phyloP scores from a whole-genome alignment of 2,797 vertebrate genomes.

The Sebastes steindachneri region DNA sequence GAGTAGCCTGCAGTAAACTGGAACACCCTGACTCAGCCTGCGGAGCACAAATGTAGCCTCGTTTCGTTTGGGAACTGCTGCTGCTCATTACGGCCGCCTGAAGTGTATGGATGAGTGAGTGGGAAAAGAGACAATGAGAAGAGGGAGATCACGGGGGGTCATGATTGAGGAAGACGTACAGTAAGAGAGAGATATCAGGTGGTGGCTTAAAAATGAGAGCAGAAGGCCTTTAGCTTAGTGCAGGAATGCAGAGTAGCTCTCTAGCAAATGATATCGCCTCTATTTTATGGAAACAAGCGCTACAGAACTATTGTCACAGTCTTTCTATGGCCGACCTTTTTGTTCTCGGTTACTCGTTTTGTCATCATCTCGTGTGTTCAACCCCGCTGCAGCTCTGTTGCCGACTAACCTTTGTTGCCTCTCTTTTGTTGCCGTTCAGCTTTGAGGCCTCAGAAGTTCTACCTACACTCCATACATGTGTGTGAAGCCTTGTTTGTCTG shows the following conservation, averaged over 20 bases:
- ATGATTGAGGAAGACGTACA: slow-evolving; percentile 23
- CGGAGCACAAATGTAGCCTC: slow-evolving; percentile 34
- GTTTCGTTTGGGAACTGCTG: slow-evolving; percentile 38
- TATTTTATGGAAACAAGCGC: not conserved
- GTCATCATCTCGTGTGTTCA: slow-evolving; percentile 28
- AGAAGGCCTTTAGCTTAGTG: not conserved
- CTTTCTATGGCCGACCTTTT: slow-evolving; percentile 34
- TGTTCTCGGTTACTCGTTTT: slow-evolving; percentile 35
- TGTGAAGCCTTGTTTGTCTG: slow-evolving; percentile 37
- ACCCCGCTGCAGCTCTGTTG: not conserved
- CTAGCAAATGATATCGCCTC: not conserved
- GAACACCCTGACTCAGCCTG: slow-evolving; percentile 61
- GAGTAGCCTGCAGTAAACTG: slow-evolving; percentile 55
- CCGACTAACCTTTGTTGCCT: slow-evolving; percentile 43
- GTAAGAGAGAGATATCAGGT: not conserved
- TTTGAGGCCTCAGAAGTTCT: slow-evolving; percentile 51
- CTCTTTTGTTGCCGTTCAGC: slow-evolving; percentile 37
- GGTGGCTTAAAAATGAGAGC: not conserved
- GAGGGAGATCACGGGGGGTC: not conserved
- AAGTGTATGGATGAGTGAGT: slow-evolving; percentile 39
- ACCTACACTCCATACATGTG: slow-evolving; percentile 16
- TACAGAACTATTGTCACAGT: not conserved
- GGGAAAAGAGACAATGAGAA: slow-evolving; percentile 18
- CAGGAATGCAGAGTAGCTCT: not conserved
- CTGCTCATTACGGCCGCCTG: slow-evolving; percentile 33